Conservation (phyloP, 2,113 vertebrate species). For the Illadopsis cleaveri region DNA sequence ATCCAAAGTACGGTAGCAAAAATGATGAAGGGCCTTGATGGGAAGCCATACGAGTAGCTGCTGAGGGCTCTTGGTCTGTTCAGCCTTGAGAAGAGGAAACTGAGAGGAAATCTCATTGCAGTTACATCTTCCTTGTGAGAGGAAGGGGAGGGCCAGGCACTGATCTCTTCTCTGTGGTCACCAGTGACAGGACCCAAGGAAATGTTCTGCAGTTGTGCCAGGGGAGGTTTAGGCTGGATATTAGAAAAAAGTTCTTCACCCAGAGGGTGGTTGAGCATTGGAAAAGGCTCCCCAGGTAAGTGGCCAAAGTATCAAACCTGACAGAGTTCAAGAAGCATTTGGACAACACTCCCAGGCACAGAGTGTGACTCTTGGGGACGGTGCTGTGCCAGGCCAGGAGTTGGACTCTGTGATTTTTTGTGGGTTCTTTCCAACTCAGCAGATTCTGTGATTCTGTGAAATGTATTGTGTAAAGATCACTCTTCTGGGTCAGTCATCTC, state of each 20-base stretch:
- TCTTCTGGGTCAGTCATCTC: not conserved
- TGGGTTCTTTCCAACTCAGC: not conserved
- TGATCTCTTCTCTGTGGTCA: not conserved
- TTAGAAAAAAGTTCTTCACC: not conserved
- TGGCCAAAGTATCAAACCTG: not conserved
- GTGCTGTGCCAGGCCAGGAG: too few species aligned
- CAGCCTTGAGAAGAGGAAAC: not conserved
- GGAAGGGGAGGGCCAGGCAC: not conserved
- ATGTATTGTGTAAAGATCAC: not conserved
- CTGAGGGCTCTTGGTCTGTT: not conserved
- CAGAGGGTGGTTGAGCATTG: accelerated
- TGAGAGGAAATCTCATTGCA: not conserved
- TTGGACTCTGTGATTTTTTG: accelerated
- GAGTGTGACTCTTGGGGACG: not conserved
- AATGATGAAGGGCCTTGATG: not conserved
- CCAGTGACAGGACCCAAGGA: not conserved
- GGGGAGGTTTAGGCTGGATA: not conserved
- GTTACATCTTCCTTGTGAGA: not conserved
- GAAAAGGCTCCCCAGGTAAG: not conserved
- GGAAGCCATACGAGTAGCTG: accelerated
- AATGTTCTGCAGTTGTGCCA: not conserved
- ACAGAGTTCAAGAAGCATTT: not conserved
- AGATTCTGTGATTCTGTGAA: not conserved
- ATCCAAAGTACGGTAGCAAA: not conserved
- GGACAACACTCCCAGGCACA: not conserved